Conservation (phyloP, 2,113 vertebrate genomes). For the rat (Rattus norvegicus) region DNA sequence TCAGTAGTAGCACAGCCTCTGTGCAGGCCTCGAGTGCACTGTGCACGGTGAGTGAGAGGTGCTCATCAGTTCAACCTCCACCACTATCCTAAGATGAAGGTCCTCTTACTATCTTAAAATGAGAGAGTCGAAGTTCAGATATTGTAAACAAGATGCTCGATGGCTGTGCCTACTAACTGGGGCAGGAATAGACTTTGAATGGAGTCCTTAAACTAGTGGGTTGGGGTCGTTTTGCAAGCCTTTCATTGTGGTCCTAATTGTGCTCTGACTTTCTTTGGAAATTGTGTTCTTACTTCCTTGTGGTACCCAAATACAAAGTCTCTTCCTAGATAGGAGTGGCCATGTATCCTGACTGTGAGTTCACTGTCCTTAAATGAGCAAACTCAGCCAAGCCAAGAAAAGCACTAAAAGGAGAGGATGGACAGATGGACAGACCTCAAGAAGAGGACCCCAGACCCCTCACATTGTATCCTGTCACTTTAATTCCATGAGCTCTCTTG, state of each 20-base stretch:
- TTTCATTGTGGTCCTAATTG: neutral
- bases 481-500: neutral
- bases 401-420: too few species aligned
- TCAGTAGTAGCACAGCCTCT: neutral
- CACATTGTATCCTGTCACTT: neutral
- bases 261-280: neutral
- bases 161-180: neutral
- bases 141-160: neutral
- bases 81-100: neutral
- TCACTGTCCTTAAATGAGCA: neutral
- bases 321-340: neutral
- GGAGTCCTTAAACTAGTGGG: neutral
- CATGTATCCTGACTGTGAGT: neutral
- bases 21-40: neutral
- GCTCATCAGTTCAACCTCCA: neutral
- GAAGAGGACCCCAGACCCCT: neutral
- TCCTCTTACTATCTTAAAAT: neutral
- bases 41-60: neutral
- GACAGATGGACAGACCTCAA: too few species aligned
- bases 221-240: neutral
- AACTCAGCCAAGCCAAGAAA: neutral
- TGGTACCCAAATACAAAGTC: neutral
- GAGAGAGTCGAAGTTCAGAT: neutral
- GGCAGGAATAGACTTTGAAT: neutral
- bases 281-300: neutral